Conservation (phyloP, 1,140 invertebrate species). For the Zaprionus gabonicus region DNA sequence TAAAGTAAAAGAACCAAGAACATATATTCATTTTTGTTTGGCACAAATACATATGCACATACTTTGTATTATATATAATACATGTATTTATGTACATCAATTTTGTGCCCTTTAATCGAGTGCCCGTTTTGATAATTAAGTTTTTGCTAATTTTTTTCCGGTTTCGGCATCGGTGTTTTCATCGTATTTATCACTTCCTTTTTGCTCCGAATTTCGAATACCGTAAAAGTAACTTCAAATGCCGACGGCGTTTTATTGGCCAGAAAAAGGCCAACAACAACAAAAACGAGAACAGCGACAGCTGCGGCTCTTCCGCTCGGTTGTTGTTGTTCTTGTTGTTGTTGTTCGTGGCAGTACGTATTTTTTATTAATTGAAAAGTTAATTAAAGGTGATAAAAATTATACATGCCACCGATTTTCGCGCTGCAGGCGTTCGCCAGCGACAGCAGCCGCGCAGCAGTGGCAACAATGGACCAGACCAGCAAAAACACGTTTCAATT, state of each 20-base stretch:
- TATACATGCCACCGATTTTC: conserved; percentile 84
- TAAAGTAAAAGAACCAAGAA: too few species aligned
- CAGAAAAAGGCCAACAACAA: conserved; percentile 22
- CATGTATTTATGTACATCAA: background rate
- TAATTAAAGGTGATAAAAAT: conserved; percentile 84
- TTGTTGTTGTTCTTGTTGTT: conserved; percentile 32
- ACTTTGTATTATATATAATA: background rate
- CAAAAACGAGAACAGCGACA: conserved; percentile 33
- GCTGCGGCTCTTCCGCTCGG: conserved; percentile 61
- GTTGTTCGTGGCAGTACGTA: conserved; percentile 45
- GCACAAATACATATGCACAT: too few species aligned
- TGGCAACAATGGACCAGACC: conserved; percentile 31
- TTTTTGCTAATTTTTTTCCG: conserved; percentile 1
- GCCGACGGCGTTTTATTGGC: conserved; percentile 64
- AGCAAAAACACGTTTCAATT: conserved; percentile 76
- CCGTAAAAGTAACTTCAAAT: conserved; percentile 38
- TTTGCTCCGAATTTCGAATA: conserved; percentile 16
- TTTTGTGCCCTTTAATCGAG: background rate
- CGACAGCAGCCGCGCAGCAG: conserved; percentile 35
- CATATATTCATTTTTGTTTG: background rate
- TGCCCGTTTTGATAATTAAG: background rate
- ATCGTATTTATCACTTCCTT: conserved; percentile 15
- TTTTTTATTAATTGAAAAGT: conserved; percentile 84
- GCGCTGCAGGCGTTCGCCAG: conserved; percentile 77
- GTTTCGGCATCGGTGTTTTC: conserved; percentile 2